Evolutionary conservation across 64 coral and sea anemone species (phyloP), one percentile per base, ranked within the genome.

Genomic region (Stylophora pistillata): DNA sequence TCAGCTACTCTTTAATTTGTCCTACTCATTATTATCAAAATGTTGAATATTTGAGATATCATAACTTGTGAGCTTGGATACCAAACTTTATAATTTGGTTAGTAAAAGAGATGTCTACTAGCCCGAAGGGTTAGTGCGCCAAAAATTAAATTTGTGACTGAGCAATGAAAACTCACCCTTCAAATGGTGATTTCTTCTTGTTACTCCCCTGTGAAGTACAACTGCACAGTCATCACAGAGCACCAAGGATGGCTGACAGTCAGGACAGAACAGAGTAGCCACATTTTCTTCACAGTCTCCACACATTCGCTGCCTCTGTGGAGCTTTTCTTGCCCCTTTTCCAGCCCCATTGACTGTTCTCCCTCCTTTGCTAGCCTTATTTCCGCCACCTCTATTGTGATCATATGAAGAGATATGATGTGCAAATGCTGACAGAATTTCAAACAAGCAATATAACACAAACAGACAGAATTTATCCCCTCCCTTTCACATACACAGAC

Each of bases 191-290:
- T 90, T 90, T 82, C 68, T 29, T 71, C 88, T 80, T 74, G 65
- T 81, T 7, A 29, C 88, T 15, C 88, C 88, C 23, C 88, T 90
- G 55, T 90, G 88, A 16, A 90, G 78, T 13, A 71, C 62, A 60
- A 68, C 56, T 32, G 64, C 78, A 59, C 88, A 90, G 33, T 52
- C 53, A 72, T 90, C 78, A 47, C 88, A 90, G 14, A 90, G 88
- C 56, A 78, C 68, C 76, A 90, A 28, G 26, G 88, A 78, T 82
- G 88, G 88, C 17, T 90, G 78, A 71, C 88, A 90, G 25, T 90
- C 88, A n/a, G 64, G 53, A 82, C 88, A 90, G 68, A 81, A 90
- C 37, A 66, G 77, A 59, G 53, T 82, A 61, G 88, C 88, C 25
- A 61, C 31, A 57, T 78, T 80, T 32, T 28, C 78, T 21, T 90